phyloP scores from a whole-genome alignment of 1,140 invertebrate genomes.

The Aphaenogaster rudis region DNA sequence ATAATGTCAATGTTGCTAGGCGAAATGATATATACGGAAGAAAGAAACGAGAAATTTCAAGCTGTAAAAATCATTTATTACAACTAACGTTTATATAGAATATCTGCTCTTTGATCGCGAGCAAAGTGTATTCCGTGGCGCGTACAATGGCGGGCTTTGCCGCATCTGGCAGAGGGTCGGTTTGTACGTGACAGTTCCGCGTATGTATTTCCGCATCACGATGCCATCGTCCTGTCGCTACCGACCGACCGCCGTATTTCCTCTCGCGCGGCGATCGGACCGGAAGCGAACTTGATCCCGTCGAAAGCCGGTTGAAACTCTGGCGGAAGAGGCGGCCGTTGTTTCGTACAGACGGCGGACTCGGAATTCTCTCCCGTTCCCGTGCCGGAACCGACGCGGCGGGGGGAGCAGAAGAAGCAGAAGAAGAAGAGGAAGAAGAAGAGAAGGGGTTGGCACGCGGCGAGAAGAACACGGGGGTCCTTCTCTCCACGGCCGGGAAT shows the following conservation, averaged over 20 bases:
- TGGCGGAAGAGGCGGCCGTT: conserved; percentile 8
- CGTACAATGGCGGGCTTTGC: conserved; percentile 31
- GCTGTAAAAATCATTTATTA: not conserved
- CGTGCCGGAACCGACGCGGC: conserved; percentile 32
- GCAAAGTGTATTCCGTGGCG: not conserved
- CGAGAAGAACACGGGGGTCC: conserved; percentile 59
- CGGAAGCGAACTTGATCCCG: conserved; percentile 65
- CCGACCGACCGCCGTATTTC: conserved; percentile 37
- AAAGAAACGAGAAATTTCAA: not conserved
- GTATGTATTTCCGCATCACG: conserved; percentile 45
- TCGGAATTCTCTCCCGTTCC: conserved; percentile 40
- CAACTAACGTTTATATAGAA: not conserved
- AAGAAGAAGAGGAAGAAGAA: not conserved
- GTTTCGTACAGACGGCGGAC: not conserved
- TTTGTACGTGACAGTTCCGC: conserved; percentile 39
- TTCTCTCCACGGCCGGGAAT: conserved; percentile 67
- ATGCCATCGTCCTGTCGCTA: conserved; percentile 25
- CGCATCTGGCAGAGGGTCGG: conserved; percentile 23
- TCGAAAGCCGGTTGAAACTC: conserved; percentile 25
- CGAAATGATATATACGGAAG: too few species aligned
- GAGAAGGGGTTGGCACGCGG: conserved; percentile 55
- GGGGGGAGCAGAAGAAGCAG: conserved; percentile 22
- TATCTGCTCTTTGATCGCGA: not conserved
- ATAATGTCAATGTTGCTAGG: not conserved
- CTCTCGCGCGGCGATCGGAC: conserved; percentile 38